These are phyloP conservation scores for Chiridota heheva DNA, from an alignment of 35 echinoderm and acorn worm genomes.

Conservation along the genomic window DNA sequence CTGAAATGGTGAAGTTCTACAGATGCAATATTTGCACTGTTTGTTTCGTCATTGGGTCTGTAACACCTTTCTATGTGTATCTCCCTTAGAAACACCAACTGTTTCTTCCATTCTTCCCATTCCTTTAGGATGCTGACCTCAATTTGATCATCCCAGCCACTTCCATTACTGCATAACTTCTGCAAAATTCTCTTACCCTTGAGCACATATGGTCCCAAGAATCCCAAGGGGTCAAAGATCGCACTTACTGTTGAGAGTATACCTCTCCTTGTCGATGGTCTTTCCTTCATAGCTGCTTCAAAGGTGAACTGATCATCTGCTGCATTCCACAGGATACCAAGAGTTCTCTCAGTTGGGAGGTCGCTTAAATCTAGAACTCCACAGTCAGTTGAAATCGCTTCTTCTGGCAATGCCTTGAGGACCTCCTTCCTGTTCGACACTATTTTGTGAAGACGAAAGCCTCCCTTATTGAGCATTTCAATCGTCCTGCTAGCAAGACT, in stretches of 20 bases:
- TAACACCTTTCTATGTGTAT: constrained; percentile 47
- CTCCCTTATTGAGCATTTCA: constrained; percentile 40
- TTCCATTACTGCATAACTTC: constrained; percentile 32
- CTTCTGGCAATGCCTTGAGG: constrained; percentile 27
- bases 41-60: constrained; percentile 6
- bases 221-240: constrained; percentile 47
- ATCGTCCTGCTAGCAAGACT: constrained; percentile 28
- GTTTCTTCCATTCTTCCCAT: constrained; percentile 12
- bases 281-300: constrained; percentile 12
- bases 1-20: constrained; percentile 60
- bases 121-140: neutral
- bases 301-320: constrained; percentile 48
- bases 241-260: constrained; percentile 38
- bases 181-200: constrained; percentile 46
- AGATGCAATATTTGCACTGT: neutral
- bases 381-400: neutral
- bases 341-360: constrained; percentile 36
- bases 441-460: constrained; percentile 54
- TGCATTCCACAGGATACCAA: constrained; percentile 46
- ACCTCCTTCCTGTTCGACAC: constrained; percentile 52
- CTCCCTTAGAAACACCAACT: neutral
- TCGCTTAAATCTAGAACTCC: constrained; percentile 26
- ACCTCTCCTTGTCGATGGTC: constrained; percentile 37
- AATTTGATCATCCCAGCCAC: constrained; percentile 33
- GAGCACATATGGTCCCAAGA: constrained; percentile 31